Base-by-base conservation (phyloP, 2,797 vertebrate genomes). In the Percopsis omiscomaycus region DNA sequence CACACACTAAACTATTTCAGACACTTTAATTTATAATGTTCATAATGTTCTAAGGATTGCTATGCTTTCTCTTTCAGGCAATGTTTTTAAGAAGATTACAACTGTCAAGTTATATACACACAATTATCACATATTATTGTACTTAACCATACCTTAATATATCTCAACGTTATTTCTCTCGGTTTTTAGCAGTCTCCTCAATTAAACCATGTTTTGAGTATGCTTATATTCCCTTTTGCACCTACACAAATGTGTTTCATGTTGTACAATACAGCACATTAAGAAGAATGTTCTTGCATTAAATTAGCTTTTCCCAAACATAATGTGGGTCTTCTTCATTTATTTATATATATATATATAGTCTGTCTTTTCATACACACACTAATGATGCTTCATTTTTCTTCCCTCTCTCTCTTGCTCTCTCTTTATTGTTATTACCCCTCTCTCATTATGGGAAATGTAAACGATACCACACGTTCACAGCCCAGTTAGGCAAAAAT, bases 331-430 rank as follows among this genome's bases (percentile, higher is more conserved):
- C 0, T 55, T 47, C 16, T 63, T 63, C 3, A 42, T 57, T 22
- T 37, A 37, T 9, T 55, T 22, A 57, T 63, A 22, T 9, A 57
- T 22, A 57, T 63, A 22, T 47, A 22, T 9, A 16, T 51, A 68
- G 45, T 62, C 42, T 11, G 13, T 12, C 64, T 71, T 70, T 69
- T 66, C 68, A 62, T 49, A 55, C 49, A 12, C 47, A 15, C 78
- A 65, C 37, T 63, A 56, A 72, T 63, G 55, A 61, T 29, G 60
- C 4, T 64, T 66, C 15, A 37, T 9, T 55, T 61, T 74, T 37
- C 9, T 66, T 29, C 0, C 22, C 14, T 10, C 3, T 44, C 29
- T 27, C 59, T 8, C 37, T 27, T 16, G 32, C 32, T 37, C 32
- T 8, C 32, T 37, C 32, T 2, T 51, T 55, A 42, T 75, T 63